Conservation (phyloP, 2,797 vertebrate species). For the Enteromius unitaeniatus region DNA sequence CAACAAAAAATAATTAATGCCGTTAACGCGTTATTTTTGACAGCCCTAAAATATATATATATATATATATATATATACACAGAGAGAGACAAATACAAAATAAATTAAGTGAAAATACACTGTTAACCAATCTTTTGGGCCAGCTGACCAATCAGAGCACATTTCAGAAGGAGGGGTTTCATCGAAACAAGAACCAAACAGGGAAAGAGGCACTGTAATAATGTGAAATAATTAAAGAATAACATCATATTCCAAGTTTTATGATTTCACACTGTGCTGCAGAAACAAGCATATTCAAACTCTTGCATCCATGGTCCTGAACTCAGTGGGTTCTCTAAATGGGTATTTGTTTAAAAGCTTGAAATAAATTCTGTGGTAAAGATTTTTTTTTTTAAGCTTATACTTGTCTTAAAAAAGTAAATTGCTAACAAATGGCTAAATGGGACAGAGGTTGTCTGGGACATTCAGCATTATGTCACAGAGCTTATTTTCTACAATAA, state of each 20-base stretch:
- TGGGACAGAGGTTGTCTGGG: not conserved
- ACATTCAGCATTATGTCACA: not conserved
- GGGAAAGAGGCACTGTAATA: not conserved
- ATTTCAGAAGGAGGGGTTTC: not conserved
- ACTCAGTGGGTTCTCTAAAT: not conserved
- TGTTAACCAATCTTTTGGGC: not conserved
- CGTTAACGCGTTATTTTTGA: too few species aligned
- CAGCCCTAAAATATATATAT: not conserved
- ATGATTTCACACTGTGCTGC: not conserved
- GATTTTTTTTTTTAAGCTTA: not conserved
- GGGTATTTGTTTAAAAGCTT: not conserved
- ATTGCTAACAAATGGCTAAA: not conserved
- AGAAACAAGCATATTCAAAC: not conserved
- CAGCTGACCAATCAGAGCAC: not conserved
- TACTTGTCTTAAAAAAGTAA: slow-evolving; percentile 4
- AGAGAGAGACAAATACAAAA: too few species aligned
- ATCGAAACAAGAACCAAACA: not conserved
- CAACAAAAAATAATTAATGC: too few species aligned
- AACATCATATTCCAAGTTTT: not conserved
- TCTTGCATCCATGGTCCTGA: not conserved
- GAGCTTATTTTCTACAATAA: not conserved
- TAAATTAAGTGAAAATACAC: too few species aligned
- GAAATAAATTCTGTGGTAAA: not conserved
- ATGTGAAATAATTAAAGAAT: not conserved
- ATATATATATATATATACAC: too few species aligned